phyloP scores from a whole-genome alignment of 2,888 invertebrate species.

The Megamerina dolium region DNA sequence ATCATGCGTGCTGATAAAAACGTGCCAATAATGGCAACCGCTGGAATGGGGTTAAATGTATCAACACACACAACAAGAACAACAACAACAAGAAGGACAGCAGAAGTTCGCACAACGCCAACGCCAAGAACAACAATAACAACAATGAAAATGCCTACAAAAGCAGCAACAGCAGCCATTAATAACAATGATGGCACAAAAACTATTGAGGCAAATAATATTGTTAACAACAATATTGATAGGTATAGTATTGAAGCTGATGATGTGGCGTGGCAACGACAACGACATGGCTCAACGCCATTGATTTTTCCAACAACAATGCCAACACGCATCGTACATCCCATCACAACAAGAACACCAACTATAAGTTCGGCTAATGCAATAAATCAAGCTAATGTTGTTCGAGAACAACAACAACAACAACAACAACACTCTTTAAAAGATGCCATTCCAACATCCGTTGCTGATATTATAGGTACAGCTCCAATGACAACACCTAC shows the following conservation, averaged over 20 bases:
- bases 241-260: background rate
- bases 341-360: too few species aligned
- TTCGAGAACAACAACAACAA: background rate
- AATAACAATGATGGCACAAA: too few species aligned
- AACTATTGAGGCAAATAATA: conserved; percentile 1
- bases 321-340: too few species aligned
- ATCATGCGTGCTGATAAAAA: too few species aligned
- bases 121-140: conserved; percentile 3
- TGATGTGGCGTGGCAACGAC: conserved; percentile 5
- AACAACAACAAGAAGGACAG: background rate
- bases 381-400: too few species aligned
- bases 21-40: conserved; percentile 4
- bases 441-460: too few species aligned
- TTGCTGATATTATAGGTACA: too few species aligned
- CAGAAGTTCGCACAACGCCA: background rate
- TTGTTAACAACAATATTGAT: background rate
- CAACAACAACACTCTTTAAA: too few species aligned
- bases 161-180: too few species aligned
- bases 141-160: conserved; percentile 13
- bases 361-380: too few species aligned
- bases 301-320: conserved; percentile 13
- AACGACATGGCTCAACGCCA: conserved; percentile 14
- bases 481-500: conserved; percentile 10
- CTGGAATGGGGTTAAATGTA: background rate
- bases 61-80: conserved; percentile 1